Evolutionary conservation across 2,888 invertebrate species (phyloP), one percentile per base, ranked within the genome.

Genomic region (Leucophenga montana): DNA sequence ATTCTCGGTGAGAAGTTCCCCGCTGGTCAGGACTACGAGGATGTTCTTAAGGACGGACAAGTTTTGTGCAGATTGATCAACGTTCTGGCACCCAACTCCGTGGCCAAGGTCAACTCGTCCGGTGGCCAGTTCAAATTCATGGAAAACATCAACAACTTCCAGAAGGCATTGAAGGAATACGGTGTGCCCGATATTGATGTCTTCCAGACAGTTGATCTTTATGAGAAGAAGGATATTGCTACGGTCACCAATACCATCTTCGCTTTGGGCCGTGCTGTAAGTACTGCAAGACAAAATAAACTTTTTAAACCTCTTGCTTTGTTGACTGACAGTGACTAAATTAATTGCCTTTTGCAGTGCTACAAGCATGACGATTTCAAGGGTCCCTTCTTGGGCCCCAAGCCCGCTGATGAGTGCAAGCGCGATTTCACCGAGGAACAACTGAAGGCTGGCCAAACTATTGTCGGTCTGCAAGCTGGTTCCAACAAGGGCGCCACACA

Each of bases 41-140:
- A 98, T 86, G 94, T 95, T 75, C 91, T 98, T 75, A 94, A 93
- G 89, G 97, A 98, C 90, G 98, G 98, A 71, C 94, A 95, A 78
- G 93, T 98, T 74, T 93, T 98, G 76, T 98, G 98, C 92, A 94
- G 94, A 86, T 90, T 99, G 84, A 96, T 99, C 90, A 99, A 99
- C 92, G 96, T 95, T 88, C 90, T 99, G 80, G 90, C 92, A 77
- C 98, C 99, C 62, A 97, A 97, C 83, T 91, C 95, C 75, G 91
- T 98, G 73, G 87, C 92, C 86, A 98, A 98, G 90, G 94, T 99
- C 90, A 98, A 99, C 92, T 93, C 94, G 79, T 92, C 94, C 62
- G 97, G 98, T 80, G 97, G 98, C 88, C 97, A 98, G 88, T 99
- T 99, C 93, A 99, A 98, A 89, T 94, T 99, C 94, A 99, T 99